These are phyloP conservation scores for Criorhina ranunculi DNA, from an alignment of 2,888 invertebrate species.

Conservation along the genomic window DNA sequence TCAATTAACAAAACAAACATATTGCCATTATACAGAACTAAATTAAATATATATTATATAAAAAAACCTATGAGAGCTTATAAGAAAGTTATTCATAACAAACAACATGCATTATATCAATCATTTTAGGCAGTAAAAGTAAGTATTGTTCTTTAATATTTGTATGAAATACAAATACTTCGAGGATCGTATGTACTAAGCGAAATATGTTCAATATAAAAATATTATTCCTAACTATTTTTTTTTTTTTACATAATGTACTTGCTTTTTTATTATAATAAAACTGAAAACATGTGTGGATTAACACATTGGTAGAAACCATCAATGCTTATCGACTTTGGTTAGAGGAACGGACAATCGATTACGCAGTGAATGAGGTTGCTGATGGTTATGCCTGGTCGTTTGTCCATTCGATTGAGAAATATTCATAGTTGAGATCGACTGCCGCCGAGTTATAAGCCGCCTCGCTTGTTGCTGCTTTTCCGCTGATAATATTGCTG, in stretches of 20 bases:
- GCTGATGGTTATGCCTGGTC: constrained; percentile 77
- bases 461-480: constrained; percentile 78
- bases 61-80: background rate
- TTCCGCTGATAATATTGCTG: constrained; percentile 77
- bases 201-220: constrained; percentile 18
- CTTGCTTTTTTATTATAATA: background rate
- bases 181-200: background rate
- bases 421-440: constrained; percentile 79
- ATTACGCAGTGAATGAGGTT: constrained; percentile 83
- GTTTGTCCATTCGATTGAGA: constrained; percentile 61
- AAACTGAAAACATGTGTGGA: background rate
- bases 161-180: constrained; percentile 37
- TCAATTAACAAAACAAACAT: background rate
- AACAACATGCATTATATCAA: constrained; percentile 11
- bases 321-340: constrained; percentile 84
- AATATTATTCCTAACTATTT: constrained; percentile 23
- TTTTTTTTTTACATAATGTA: background rate
- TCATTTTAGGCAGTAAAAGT: constrained; percentile 2
- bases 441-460: constrained; percentile 84
- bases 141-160: background rate
- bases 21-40: background rate
- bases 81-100: background rate
- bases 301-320: background rate
- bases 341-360: constrained; percentile 85
- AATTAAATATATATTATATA: background rate